Conservation (phyloP, 2,888 invertebrate species). For the Cephus runcator region DNA sequence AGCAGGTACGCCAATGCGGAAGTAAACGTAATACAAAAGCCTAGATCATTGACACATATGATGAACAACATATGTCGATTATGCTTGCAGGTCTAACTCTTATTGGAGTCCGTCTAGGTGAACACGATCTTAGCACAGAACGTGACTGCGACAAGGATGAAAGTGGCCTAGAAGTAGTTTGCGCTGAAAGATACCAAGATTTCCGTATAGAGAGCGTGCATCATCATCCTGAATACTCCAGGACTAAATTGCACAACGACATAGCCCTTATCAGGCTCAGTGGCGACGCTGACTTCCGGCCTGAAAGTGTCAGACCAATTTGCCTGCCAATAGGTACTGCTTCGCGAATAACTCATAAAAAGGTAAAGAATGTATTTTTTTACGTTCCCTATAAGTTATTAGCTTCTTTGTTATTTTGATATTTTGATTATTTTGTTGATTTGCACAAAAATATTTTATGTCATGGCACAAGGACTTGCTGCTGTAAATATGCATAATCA, state of each 20-base stretch:
- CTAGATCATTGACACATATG: not conserved
- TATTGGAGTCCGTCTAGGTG: slow-evolving; percentile 72
- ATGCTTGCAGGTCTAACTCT: slow-evolving; percentile 43
- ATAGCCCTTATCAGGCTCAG: slow-evolving; percentile 71
- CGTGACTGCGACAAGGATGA: slow-evolving; percentile 65
- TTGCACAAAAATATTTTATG: not conserved
- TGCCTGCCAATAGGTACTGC: slow-evolving; percentile 67
- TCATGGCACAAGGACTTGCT: not conserved
- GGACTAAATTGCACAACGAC: slow-evolving; percentile 69
- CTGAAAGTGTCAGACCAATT: slow-evolving; percentile 66
- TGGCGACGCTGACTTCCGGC: slow-evolving; percentile 65
- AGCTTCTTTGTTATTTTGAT: not conserved
- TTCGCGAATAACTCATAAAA: slow-evolving; percentile 29
- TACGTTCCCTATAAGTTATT: not conserved
- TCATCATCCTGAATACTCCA: slow-evolving; percentile 69
- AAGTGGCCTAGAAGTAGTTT: slow-evolving; percentile 66
- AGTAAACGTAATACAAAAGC: not conserved
- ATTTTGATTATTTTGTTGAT: not conserved
- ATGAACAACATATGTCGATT: slow-evolving; percentile 1
- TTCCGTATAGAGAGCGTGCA: slow-evolving; percentile 67
- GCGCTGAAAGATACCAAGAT: slow-evolving; percentile 67
- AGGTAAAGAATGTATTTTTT: slow-evolving; percentile 31
- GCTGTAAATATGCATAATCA: not conserved
- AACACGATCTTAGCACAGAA: slow-evolving; percentile 67
- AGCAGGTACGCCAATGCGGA: slow-evolving; percentile 31